These are phyloP conservation scores for Bostrychus sinensis DNA, from an alignment of 2,113 vertebrate species.

Conservation along the genomic window DNA sequence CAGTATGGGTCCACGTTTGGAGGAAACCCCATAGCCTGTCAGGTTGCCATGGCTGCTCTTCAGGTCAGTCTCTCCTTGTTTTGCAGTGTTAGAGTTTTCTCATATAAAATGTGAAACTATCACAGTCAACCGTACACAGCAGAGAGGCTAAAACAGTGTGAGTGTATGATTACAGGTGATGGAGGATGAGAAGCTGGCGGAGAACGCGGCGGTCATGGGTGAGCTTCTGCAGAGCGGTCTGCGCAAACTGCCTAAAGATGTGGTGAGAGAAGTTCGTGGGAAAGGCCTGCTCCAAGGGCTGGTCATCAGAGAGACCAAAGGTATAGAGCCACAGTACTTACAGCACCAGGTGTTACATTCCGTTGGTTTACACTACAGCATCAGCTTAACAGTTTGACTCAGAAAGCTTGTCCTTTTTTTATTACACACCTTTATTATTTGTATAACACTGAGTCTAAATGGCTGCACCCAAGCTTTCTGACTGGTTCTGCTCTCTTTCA, in stretches of 20 bases:
- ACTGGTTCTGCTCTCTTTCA: slow-evolving; percentile 47
- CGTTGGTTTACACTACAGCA: no score
- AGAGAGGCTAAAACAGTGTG: no score
- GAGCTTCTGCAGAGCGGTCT: slow-evolving; percentile 85
- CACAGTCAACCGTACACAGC: no score
- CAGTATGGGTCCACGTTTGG: slow-evolving; percentile 96
- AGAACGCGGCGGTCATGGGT: slow-evolving; percentile 90
- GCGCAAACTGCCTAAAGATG: slow-evolving; percentile 88
- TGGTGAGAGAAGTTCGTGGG: slow-evolving; percentile 88
- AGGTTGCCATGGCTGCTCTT: slow-evolving; percentile 88
- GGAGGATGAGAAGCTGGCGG: slow-evolving; percentile 89
- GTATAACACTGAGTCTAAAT: not conserved
- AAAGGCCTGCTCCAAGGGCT: slow-evolving; percentile 93
- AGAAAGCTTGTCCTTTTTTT: no score
- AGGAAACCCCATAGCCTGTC: slow-evolving; percentile 92
- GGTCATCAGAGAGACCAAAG: slow-evolving; percentile 92
- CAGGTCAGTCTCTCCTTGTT: no score
- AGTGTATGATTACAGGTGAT: slow-evolving; percentile 80
- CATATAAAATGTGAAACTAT: no score
- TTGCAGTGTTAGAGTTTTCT: no score
- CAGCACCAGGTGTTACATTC: not conserved
- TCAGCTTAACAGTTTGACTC: no score
- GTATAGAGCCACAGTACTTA: slow-evolving; percentile 63
- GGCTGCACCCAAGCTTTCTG: no score
- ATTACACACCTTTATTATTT: no score